Percentiles rank a stretch among this genome's conserved stretches.
Evolutionary conservation across 2,888 invertebrate genomes (phyloP).

Genomic region (Cremastinae sp.): DNA sequence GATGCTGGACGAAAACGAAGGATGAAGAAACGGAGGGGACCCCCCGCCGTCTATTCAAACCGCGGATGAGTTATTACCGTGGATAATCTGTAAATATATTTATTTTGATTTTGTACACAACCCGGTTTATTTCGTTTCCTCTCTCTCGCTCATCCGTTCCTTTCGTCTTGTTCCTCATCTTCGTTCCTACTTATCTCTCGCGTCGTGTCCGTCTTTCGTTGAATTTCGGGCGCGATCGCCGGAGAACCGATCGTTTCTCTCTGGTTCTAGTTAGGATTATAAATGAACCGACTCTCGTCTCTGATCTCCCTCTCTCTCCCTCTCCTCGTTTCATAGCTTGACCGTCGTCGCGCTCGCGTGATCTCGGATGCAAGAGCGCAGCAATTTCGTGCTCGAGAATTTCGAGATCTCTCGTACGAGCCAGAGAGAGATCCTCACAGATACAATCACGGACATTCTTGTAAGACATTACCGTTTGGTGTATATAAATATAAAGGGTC

Average conservation of each 20-base stretch:
- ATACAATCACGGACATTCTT: conserved; percentile 53
- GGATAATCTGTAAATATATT: conserved; percentile 80
- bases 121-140: conserved; percentile 70
- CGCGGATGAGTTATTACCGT: conserved; percentile 76
- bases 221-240: conserved; percentile 45
- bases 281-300: conserved; percentile 65
- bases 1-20: conserved; percentile 47
- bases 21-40: conserved; percentile 69
- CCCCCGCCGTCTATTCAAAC: conserved; percentile 79
- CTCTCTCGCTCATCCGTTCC: conserved; percentile 45
- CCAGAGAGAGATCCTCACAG: conserved; percentile 32
- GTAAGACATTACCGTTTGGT: conserved; percentile 8
- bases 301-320: conserved; percentile 14
- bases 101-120: conserved; percentile 78
- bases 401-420: conserved; percentile 27
- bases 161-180: conserved; percentile 35
- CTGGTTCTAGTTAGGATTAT: conserved; percentile 70
- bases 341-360: conserved; percentile 28
- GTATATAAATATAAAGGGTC: no score
- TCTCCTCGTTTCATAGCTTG: conserved; percentile 30
- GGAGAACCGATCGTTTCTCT: conserved; percentile 55
- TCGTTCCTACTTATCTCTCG: conserved; percentile 37
- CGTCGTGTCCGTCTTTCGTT: conserved; percentile 54
- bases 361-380: conserved; percentile 46
- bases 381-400: conserved; percentile 53